A percentile compares a stretch with the other conserved stretches of the same genome.
These are phyloP conservation scores for Octomys mimax DNA, from an alignment of 2,797 vertebrate genomes.

Conservation along the genomic window DNA sequence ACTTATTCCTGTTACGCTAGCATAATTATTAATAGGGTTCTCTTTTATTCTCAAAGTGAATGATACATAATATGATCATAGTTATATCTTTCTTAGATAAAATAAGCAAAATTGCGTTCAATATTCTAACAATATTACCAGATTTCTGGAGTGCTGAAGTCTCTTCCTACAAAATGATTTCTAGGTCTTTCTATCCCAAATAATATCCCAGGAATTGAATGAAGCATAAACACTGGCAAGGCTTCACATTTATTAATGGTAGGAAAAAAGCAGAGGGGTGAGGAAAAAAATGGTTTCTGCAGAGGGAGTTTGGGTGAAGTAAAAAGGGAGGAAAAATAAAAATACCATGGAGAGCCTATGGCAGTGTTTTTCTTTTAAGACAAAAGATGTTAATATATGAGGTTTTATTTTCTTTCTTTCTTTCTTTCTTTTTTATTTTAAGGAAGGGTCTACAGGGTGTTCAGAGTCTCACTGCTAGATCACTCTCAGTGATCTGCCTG, in stretches of 20 bases:
- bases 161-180: neutral
- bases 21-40: neutral
- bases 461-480: no score
- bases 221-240: neutral
- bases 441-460: no score
- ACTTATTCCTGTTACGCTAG: neutral
- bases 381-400: no score
- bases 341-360: neutral
- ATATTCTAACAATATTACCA: neutral
- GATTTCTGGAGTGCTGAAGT: neutral
- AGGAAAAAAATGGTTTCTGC: neutral
- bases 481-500: no score
- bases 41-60: conserved; percentile 17
- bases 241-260: neutral
- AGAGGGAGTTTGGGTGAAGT: neutral
- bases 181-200: neutral
- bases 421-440: no score
- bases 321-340: neutral
- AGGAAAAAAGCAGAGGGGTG: neutral
- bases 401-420: no score
- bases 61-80: neutral
- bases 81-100: neutral
- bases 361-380: neutral
- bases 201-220: neutral
- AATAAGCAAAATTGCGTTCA: neutral